These are phyloP conservation scores for Agapornis canus DNA, from an alignment of 2,797 vertebrate species.

Conservation along the genomic window DNA sequence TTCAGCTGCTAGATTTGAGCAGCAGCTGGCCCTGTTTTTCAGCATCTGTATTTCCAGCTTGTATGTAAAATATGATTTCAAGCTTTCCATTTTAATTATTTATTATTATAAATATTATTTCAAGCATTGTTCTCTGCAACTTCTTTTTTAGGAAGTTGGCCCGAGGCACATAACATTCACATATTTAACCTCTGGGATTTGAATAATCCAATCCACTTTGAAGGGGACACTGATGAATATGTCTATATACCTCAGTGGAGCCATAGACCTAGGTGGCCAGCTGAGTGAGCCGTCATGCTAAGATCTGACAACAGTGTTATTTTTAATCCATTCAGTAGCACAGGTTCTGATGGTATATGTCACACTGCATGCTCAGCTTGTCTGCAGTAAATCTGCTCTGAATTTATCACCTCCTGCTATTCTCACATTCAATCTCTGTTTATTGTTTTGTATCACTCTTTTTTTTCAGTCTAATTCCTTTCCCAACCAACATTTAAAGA, in stretches of 20 bases:
- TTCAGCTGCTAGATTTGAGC: not conserved
- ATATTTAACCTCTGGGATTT: not conserved
- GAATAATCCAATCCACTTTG: not conserved
- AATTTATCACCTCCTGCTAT: not conserved
- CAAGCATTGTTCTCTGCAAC: not conserved
- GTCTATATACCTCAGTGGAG: not conserved
- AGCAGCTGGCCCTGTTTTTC: not conserved
- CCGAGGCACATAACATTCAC: not conserved
- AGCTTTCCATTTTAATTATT: not conserved
- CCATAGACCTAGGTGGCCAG: too few relatives aligned
- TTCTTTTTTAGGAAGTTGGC: not conserved
- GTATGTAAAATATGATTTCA: not conserved
- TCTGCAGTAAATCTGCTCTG: not conserved
- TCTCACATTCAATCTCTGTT: not conserved
- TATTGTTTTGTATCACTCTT: not conserved
- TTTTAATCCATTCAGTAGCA: not conserved
- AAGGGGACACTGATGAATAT: not conserved
- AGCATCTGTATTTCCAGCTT: not conserved
- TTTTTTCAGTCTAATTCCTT: not conserved
- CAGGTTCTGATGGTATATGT: accelerated
- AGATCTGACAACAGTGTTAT: not conserved
- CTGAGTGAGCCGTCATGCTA: accelerated
- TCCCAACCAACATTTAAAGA: not conserved
- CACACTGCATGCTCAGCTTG: not conserved
- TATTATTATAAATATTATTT: not conserved